Percentiles rank a stretch among this genome's conserved stretches.
Evolutionary conservation across 2,797 vertebrate species (phyloP).

Genomic region (Paramormyrops hopkinsi): DNA sequence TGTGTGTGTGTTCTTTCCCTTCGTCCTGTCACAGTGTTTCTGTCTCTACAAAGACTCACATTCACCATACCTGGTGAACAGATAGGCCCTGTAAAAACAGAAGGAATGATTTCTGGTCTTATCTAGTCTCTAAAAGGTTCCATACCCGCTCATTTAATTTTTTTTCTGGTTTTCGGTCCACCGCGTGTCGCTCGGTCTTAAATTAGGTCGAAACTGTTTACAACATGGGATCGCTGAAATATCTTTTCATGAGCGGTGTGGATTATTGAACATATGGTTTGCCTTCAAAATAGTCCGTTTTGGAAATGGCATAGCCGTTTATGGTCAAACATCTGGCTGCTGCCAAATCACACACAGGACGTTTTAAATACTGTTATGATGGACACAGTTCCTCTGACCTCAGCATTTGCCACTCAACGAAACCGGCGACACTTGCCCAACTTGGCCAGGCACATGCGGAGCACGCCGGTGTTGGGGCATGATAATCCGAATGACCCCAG

Average conservation of each 20-base stretch:
- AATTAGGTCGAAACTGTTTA: constrained; percentile 24
- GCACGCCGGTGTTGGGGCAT: constrained; percentile 51
- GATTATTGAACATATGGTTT: constrained; percentile 40
- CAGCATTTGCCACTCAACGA: constrained; percentile 57
- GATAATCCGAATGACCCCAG: neutral
- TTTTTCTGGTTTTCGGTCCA: neutral
- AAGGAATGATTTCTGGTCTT: neutral
- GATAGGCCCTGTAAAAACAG: neutral
- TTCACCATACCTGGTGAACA: neutral
- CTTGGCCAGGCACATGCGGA: constrained; percentile 40
- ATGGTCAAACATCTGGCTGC: constrained; percentile 50
- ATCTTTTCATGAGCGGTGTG: constrained; percentile 50
- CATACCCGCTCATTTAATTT: neutral
- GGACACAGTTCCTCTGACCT: constrained; percentile 58
- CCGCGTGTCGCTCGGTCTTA: neutral
- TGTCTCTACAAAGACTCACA: neutral
- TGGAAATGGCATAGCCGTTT: constrained; percentile 61
- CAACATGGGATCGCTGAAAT: constrained; percentile 10
- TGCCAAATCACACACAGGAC: constrained; percentile 71
- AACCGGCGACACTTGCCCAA: constrained; percentile 51
- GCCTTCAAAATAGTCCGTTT: constrained; percentile 53
- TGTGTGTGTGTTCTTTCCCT: neutral
- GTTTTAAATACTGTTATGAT: constrained; percentile 63
- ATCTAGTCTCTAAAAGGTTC: neutral
- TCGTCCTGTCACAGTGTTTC: neutral